These are phyloP conservation scores for Drosophila takahashii DNA, from an alignment of 1,140 invertebrate genomes.

Conservation along the genomic window DNA sequence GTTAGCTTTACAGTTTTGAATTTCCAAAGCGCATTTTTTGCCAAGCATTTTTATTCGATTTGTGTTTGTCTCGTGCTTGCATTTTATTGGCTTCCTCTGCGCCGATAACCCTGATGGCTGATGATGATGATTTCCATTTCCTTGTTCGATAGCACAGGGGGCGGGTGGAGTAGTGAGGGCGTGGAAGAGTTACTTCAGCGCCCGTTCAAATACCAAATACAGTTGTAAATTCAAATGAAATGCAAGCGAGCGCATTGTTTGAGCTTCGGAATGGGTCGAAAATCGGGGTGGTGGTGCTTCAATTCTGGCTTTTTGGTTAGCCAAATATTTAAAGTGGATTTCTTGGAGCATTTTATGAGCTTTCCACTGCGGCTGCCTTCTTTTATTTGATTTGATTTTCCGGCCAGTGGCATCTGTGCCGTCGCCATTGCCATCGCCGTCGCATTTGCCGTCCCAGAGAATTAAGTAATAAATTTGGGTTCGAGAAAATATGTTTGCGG, in stretches of 20 bases:
- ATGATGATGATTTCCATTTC: constrained; percentile 64
- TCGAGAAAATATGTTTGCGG: constrained; percentile 42
- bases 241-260: constrained; percentile 75
- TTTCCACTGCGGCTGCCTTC: constrained; percentile 48
- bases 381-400: constrained; percentile 62
- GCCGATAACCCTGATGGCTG: constrained; percentile 35
- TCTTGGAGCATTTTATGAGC: constrained; percentile 60
- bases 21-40: constrained; percentile 48
- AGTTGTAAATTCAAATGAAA: constrained; percentile 83
- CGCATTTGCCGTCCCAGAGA: constrained; percentile 18
- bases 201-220: constrained; percentile 63
- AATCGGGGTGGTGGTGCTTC: constrained; percentile 5
- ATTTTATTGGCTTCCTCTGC: constrained; percentile 32
- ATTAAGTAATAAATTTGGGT: constrained; percentile 69
- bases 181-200: constrained; percentile 48
- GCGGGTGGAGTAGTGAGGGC: constrained; percentile 9
- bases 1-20: constrained; percentile 28
- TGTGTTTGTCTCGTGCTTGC: constrained; percentile 48
- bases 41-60: constrained; percentile 77
- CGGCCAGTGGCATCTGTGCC: constrained; percentile 47
- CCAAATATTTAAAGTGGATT: constrained; percentile 77
- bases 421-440: too few relatives aligned
- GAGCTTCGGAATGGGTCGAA: constrained; percentile 17
- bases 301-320: constrained; percentile 60
- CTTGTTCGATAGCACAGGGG: constrained; percentile 17